phyloP scores from a whole-genome alignment of 1,140 invertebrate species.

The Calephelis nemesis region DNA sequence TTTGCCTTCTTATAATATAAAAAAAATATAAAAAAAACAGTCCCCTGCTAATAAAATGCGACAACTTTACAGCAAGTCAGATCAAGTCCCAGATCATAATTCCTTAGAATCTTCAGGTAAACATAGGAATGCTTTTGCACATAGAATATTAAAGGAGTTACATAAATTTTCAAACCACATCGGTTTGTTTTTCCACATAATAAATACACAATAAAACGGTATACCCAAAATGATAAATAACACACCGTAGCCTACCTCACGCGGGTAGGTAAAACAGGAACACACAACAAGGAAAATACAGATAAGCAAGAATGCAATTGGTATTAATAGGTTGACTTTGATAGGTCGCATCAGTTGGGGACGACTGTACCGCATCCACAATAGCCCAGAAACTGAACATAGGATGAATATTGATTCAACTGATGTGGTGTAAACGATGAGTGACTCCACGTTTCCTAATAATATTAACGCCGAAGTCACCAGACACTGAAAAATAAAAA shows the following conservation, averaged over 20 bases:
- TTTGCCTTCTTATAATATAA: too few species aligned
- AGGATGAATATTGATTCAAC: conserved; percentile 97
- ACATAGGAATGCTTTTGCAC: conserved; percentile 88
- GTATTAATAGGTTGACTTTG: conserved; percentile 86
- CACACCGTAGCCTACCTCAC: conserved; percentile 91
- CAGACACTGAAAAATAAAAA: conserved; percentile 82
- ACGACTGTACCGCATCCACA: conserved; percentile 90
- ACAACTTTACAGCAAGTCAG: conserved; percentile 27
- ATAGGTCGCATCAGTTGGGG: conserved; percentile 90
- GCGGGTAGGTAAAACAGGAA: conserved; percentile 86
- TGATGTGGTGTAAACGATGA: conserved; percentile 97
- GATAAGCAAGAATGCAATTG: conserved; percentile 90
- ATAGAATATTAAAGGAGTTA: conserved; percentile 83
- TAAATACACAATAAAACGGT: conserved; percentile 93
- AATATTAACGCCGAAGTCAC: conserved; percentile 91
- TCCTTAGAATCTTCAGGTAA: conserved; percentile 82
- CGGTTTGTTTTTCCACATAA: conserved; percentile 89
- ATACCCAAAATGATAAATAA: conserved; percentile 88
- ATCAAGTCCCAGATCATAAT: conserved; percentile 53
- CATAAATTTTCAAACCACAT: conserved; percentile 79
- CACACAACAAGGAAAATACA: conserved; percentile 92
- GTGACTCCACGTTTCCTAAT: conserved; percentile 91
- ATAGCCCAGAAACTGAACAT: conserved; percentile 90
- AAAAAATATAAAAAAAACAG: too few species aligned
- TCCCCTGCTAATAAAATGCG: background rate